Evolutionary conservation across 1,140 invertebrate species (phyloP), one percentile per base, ranked within the genome.

Genomic region (Thaumetopoea pityocampa): DNA sequence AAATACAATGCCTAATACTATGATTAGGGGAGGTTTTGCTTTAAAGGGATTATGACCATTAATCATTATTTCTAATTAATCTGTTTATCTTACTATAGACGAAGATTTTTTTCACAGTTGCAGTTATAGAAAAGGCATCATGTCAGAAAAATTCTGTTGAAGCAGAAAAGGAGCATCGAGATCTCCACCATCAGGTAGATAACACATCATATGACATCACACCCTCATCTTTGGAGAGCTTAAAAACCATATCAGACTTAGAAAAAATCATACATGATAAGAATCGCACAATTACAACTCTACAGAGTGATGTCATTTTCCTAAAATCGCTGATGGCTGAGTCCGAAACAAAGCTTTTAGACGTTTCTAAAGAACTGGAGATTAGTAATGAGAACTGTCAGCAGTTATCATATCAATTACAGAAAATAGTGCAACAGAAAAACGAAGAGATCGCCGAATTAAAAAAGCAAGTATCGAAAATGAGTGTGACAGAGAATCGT

Each of bases 371-470:
- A 30, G 77, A 83, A 15, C 45, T 83, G 4, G 79, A 83, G 24
- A 12, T 69, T 4, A 68, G 62, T 40, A 71, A 65, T 45, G 79
- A 83, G 34, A 79, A 76, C 27, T 79, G 67, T 23, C 61, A 78
- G 7, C 77, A 83, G 30, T 40, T 83, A 1, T 79, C 79, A 1
- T 58, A 16, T 33, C 79, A 83, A 19, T 49, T 83, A 3, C 81
- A 83, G 67, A 83, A 79, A 48, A 71, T 79, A 4, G 72, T 79
- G 0, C 56, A 71, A 15, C 74, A 74, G 45, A 84, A 84, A 50
- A 84, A 84, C 16, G 79, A 81, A 29, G 79, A 84, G 42, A 81
- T 84, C 20, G 57, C 70, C 0, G 76, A 82, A 2, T 55, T 84
- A 6, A 82, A 69, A 29, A 79, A 67, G 22, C 71, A 84, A 51